Evolutionary conservation across 2,113 vertebrate species (phyloP).

Genomic region (Nicator chloris): DNA sequence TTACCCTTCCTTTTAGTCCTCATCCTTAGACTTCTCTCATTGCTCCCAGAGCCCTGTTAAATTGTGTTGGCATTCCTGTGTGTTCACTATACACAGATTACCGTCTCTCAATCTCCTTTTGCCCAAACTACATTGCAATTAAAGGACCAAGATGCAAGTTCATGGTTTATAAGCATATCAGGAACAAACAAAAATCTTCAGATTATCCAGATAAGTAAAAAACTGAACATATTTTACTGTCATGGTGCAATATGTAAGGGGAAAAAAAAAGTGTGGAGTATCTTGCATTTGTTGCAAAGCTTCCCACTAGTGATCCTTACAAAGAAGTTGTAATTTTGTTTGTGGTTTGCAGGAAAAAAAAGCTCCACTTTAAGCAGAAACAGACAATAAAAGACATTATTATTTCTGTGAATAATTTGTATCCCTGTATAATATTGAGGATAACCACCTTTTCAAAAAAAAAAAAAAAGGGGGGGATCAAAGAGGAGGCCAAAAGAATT

Average conservation of each 20-base stretch:
- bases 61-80: background rate
- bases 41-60: background rate
- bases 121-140: background rate
- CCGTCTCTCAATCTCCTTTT: background rate
- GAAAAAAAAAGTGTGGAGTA: background rate
- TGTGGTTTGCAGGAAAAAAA: background rate
- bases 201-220: background rate
- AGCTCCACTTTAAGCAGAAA: background rate
- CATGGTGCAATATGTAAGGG: too few species aligned
- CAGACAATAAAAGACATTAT: background rate
- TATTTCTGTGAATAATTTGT: background rate
- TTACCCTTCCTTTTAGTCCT: background rate
- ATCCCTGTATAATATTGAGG: background rate
- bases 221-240: background rate
- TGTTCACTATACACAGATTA: background rate
- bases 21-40: background rate
- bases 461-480: background rate
- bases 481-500: background rate
- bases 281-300: background rate
- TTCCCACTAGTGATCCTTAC: background rate
- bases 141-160: background rate
- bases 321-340: background rate
- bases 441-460: background rate
- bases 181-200: background rate
- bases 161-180: background rate